Evolutionary conservation across 2,888 invertebrate species (phyloP).

Genomic region (Gandaritis pyraliata): DNA sequence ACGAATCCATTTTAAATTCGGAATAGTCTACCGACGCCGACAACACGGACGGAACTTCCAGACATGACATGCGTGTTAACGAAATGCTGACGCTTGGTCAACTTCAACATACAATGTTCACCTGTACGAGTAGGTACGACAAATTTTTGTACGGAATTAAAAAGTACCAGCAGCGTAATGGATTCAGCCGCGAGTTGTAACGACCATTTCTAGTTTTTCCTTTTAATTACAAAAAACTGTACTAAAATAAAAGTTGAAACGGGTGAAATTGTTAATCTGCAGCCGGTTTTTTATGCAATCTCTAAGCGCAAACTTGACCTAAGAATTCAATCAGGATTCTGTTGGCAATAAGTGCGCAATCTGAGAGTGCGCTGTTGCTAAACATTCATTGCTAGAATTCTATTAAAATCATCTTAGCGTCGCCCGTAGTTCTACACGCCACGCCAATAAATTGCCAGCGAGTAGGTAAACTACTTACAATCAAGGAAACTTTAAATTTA

Average conservation of each 20-base stretch:
- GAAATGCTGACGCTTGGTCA: constrained; percentile 74
- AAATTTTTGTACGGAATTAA: constrained; percentile 62
- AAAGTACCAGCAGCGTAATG: constrained; percentile 49
- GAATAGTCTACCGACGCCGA: constrained; percentile 77
- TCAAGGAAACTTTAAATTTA: constrained; percentile 72
- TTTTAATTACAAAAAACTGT: constrained; percentile 54
- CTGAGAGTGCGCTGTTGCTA: constrained; percentile 69
- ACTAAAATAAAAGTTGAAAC: constrained; percentile 54
- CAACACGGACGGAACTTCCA: constrained; percentile 76
- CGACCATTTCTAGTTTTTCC: constrained; percentile 43
- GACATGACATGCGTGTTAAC: constrained; percentile 81
- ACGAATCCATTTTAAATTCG: constrained; percentile 81
- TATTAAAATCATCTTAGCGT: constrained; percentile 79
- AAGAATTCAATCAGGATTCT: constrained; percentile 80
- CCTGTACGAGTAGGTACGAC: constrained; percentile 40
- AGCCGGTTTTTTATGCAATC: constrained; percentile 73
- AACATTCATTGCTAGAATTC: constrained; percentile 59
- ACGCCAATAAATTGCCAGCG: constrained; percentile 69
- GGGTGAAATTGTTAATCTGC: constrained; percentile 67
- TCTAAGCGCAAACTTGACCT: constrained; percentile 74
- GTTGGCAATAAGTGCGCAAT: constrained; percentile 77
- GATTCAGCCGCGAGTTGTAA: constrained; percentile 40
- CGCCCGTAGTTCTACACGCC: constrained; percentile 66
- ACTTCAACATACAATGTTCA: constrained; percentile 58
- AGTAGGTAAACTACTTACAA: constrained; percentile 71